A percentile compares a stretch with the other conserved stretches of the same genome.
Conservation (phyloP, 1,140 invertebrate genomes). For the Scylla paramamosain region DNA sequence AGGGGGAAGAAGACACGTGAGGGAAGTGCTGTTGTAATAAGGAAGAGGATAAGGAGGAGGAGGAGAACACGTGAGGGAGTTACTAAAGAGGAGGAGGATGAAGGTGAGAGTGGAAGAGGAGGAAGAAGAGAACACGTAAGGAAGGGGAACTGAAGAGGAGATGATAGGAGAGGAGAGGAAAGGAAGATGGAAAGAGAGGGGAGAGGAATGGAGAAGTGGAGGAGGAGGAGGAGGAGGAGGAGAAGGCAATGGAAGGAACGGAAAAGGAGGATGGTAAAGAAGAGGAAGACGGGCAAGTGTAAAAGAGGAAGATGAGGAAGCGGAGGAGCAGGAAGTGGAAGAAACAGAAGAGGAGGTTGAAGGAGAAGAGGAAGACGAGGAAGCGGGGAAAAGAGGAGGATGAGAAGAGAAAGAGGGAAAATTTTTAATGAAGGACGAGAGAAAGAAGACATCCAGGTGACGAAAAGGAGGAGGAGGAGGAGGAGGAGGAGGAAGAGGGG, state of each 20-base stretch:
- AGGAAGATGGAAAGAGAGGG: neutral
- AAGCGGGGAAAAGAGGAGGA: too few species aligned
- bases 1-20: neutral
- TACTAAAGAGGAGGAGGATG: neutral
- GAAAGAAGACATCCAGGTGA: too few species aligned
- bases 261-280: neutral
- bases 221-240: neutral
- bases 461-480: too few species aligned
- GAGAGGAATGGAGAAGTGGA: neutral
- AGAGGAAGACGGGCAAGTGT: neutral
- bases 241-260: neutral
- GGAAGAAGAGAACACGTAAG: neutral
- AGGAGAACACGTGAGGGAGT: neutral
- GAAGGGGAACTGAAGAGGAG: neutral
- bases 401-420: too few species aligned
- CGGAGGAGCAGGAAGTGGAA: too few species aligned
- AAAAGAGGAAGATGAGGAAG: too few species aligned
- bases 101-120: neutral
- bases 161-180: neutral
- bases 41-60: neutral
- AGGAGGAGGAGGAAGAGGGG: too few species aligned
- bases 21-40: neutral
- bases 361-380: too few species aligned
- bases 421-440: too few species aligned
- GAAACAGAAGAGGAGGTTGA: too few species aligned